Percentiles rank a stretch among this genome's conserved stretches.
phyloP scores from a whole-genome alignment of 2,797 vertebrate species.

The Enteromius afrohamiltoni region DNA sequence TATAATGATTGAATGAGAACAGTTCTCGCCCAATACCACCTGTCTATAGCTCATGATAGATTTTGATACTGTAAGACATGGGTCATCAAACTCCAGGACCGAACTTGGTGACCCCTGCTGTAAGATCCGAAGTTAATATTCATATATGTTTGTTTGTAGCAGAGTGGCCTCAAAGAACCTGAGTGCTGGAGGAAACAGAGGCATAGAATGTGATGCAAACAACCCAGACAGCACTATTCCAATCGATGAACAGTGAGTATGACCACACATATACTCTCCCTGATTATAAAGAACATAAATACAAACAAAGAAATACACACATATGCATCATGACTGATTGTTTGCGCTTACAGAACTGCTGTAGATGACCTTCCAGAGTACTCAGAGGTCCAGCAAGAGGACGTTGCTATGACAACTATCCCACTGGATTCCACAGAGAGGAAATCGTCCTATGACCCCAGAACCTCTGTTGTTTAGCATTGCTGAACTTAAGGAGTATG shows the following conservation, averaged over 20 bases:
- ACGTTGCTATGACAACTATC: conserved; percentile 66
- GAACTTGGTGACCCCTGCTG: too few species aligned
- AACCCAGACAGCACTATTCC: conserved; percentile 70
- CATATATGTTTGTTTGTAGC: conserved; percentile 56
- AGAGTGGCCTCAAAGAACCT: conserved; percentile 55
- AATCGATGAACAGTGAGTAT: conserved; percentile 72
- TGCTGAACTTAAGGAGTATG: conserved; percentile 39
- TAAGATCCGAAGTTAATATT: background rate
- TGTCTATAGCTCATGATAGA: background rate
- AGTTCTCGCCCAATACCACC: background rate
- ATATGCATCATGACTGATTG: conserved; percentile 52
- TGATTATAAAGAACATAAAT: background rate
- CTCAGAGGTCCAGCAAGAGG: conserved; percentile 55
- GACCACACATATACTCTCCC: background rate
- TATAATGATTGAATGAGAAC: conserved; percentile 36
- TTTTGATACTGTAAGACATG: background rate
- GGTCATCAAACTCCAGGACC: too few species aligned
- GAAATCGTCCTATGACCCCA: conserved; percentile 66
- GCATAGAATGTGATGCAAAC: conserved; percentile 67
- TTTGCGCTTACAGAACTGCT: conserved; percentile 45
- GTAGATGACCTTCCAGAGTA: conserved; percentile 44
- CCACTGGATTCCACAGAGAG: conserved; percentile 55
- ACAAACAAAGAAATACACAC: background rate
- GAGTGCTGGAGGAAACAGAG: conserved; percentile 71
- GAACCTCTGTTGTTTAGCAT: conserved; percentile 64